phyloP scores from a whole-genome alignment of 2,113 vertebrate genomes.

The Lepus timidus region DNA sequence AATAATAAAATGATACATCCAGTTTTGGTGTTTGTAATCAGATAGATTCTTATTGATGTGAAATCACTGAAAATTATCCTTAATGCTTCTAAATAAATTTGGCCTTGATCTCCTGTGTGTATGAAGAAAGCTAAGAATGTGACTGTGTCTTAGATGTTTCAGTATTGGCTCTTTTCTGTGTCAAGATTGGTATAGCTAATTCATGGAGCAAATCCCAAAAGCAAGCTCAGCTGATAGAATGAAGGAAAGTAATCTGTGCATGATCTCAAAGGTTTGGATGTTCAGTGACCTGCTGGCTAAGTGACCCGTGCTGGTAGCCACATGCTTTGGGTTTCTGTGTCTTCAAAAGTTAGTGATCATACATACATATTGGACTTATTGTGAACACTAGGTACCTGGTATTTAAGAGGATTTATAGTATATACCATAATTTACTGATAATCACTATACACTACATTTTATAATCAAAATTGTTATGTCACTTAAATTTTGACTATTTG shows the following conservation, averaged over 20 bases:
- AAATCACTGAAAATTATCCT: not conserved
- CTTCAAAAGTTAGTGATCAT: not conserved
- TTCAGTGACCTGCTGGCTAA: not conserved
- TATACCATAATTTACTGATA: not conserved
- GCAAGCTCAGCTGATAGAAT: not conserved
- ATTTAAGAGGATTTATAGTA: not conserved
- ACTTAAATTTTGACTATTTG: conserved; percentile 16
- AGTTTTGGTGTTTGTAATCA: not conserved
- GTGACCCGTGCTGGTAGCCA: not conserved
- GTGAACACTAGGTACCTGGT: not conserved
- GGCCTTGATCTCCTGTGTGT: not conserved
- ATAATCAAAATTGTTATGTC: not conserved
- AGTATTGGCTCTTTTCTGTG: not conserved
- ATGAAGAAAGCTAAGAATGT: conserved; percentile 26
- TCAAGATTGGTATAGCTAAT: conserved; percentile 23
- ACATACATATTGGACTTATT: not conserved
- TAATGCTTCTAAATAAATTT: not conserved
- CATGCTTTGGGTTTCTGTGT: not conserved
- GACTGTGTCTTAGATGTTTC: not conserved
- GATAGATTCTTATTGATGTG: not conserved
- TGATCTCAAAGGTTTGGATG: not conserved
- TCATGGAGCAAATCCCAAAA: not conserved
- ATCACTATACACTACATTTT: not conserved
- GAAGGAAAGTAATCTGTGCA: not conserved
- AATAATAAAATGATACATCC: not conserved